Base-by-base conservation (phyloP, 2,113 vertebrate species). In the Aplodontia rufa region DNA sequence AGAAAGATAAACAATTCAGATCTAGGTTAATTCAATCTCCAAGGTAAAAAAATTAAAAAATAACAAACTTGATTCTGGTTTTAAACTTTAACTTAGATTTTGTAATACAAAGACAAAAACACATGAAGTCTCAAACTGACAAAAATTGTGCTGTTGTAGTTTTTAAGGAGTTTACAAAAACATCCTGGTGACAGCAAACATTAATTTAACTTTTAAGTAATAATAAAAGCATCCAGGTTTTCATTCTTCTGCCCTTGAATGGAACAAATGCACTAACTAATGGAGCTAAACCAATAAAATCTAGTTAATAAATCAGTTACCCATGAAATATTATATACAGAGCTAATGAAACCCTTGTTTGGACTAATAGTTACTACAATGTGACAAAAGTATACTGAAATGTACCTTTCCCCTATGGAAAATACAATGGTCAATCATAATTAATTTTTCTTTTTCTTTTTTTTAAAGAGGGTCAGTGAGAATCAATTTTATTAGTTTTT, bases 61-160 rank as follows among this genome's bases (percentile, higher is more conserved):
- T 30, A 45, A 93, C 80, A 78, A 76, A 76, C 22, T 64, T 66
- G 40, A 12, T 55, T 89, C 45, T 82, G 74, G 26, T 51, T 78
- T 87, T 74, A 80, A 91, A 55, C 55, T 91, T 80, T 49, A 87
- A 90, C 13, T 76, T 35, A 85, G 40, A 74, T 62, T 87, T 90
- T 90, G 37, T 86, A 93, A 83, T 42, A 78, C 11, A 20, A 85
- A 96, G 45, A 86, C 47, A 91, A 92, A 79, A 93, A 69, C 17
- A 28, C 30, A 83, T 16, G 32, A 75, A 92, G 26, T 40, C 60
- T n/a, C 74, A 92, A 93, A 93, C 1, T 68, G 47, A 94, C 26
- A 90, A 96, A 94, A 79, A 79, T 45, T 93, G 16, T 45, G 22
- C 30, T 71, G 55, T 26, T 69, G 11, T 26, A 68, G 40, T 42